Evolutionary conservation across 1,140 invertebrate genomes (phyloP).

Genomic region (Euschistus heros): DNA sequence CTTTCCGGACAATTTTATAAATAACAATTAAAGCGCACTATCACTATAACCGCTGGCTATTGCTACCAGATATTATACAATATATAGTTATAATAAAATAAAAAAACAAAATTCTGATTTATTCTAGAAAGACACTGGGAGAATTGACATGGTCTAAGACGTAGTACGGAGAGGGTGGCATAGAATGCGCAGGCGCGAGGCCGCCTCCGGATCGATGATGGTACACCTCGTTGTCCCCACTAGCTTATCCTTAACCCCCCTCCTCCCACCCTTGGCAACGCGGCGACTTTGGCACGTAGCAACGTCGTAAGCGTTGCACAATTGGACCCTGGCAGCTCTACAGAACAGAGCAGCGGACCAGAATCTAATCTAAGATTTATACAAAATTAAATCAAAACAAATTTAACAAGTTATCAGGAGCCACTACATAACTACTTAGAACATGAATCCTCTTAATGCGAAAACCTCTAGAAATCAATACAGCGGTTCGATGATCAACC

Average conservation of each 20-base stretch:
- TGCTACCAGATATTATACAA: too few relatives aligned
- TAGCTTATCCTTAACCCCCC: background rate
- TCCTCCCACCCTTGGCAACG: constrained; percentile 7
- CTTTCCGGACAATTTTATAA: background rate
- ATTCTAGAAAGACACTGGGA: constrained; percentile 21
- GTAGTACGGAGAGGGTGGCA: constrained; percentile 22
- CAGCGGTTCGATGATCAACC: background rate
- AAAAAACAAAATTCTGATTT: background rate
- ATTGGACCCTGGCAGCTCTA: background rate
- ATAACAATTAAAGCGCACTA: constrained; percentile 7
- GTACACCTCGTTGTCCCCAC: background rate
- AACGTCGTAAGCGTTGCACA: constrained; percentile 7
- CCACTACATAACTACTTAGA: too few relatives aligned
- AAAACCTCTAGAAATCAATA: constrained; percentile 1
- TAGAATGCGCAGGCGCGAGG: constrained; percentile 17
- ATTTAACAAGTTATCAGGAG: too few relatives aligned
- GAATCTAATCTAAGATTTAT: background rate
- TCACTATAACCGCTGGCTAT: background rate
- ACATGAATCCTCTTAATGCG: too few relatives aligned
- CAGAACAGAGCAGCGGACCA: background rate
- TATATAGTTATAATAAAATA: too few relatives aligned
- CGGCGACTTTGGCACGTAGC: constrained; percentile 3
- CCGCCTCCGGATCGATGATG: constrained; percentile 13
- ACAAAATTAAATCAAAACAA: too few relatives aligned
- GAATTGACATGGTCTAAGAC: constrained; percentile 27